These are phyloP conservation scores for Echiichthys vipera DNA, from an alignment of 2,797 vertebrate genomes.

Conservation along the genomic window DNA sequence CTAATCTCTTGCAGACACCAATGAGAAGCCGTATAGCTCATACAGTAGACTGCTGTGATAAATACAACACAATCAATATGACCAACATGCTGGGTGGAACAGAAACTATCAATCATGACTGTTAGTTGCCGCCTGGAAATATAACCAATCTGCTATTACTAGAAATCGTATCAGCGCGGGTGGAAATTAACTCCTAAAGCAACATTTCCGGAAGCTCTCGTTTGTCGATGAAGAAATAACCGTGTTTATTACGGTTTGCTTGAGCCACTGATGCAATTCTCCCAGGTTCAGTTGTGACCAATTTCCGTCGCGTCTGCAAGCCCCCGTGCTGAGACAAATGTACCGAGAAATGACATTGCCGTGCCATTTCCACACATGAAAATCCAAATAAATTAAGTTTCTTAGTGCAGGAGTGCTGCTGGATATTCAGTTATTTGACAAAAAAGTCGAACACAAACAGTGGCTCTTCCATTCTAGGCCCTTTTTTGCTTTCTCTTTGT, in stretches of 20 bases:
- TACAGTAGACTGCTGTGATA: neutral
- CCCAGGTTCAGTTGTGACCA: neutral
- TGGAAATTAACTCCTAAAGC: neutral
- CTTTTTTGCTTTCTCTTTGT: neutral
- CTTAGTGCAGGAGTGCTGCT: neutral
- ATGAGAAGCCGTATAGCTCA: conserved; percentile 3
- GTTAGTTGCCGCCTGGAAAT: neutral
- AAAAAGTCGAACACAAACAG: neutral
- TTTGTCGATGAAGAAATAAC: neutral
- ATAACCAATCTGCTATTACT: too few species aligned
- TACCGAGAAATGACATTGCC: neutral
- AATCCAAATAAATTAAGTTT: neutral
- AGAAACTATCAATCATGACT: neutral
- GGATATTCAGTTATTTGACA: neutral
- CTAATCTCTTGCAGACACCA: neutral
- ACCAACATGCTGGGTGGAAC: neutral
- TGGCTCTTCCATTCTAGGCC: neutral
- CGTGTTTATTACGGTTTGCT: neutral
- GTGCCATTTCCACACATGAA: neutral
- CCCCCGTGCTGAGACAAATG: conserved; percentile 22
- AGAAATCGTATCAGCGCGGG: neutral
- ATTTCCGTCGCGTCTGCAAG: conserved; percentile 1
- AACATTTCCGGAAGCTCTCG: neutral
- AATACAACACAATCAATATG: conserved; percentile 20
- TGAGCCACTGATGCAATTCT: neutral